Base-by-base conservation (phyloP, 2,888 invertebrate species). In the Lithophane leautieri region DNA sequence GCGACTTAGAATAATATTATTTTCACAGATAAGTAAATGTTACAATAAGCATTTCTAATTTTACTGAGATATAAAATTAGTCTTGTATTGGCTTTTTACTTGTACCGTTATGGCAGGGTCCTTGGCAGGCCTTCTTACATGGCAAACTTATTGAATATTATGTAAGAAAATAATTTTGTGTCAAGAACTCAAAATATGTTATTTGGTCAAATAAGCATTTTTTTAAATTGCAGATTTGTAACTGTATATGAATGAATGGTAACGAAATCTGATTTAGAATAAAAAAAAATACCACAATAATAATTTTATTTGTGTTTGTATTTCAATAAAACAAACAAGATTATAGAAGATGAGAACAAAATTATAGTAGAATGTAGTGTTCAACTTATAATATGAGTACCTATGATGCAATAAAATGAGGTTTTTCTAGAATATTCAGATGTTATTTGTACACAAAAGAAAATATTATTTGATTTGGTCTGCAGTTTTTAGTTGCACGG, bases 81-180 rank as follows among this genome's bases (percentile, higher is more conserved):
- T 85, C 82, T 85, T 82, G 85, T 84, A 84, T 84, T 81, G 76
- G 73, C 72, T 70, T 81, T 80, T 84, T 76, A 81, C 81, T 81
- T 50, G 66, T 60, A 62, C 54, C 28, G 40, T 67, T 63, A 61
- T 73, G 56, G 71, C 62, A 68, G 60, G 81, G 70, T 65, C 70
- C 63, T 85, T 72, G 69, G 75, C 69, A 75, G 67, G 70, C 47
- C 58, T 69, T 75, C 44, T 56, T 70, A 58, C 68, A 60, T 60
- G n/a, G 69, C 63, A 40, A 56, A 76, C 34, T 56, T 67, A 50
- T 66, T 82, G 28, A 70, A 61, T 83, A 68, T 52, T 78, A 50
- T 65, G 54, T 83, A 66, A 68, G 68, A n/a, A 63, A 62, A 58
- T 65, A 62, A 19, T 16, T 50, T 62, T 58, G 62, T 42, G 66